phyloP scores from a whole-genome alignment of 2,888 invertebrate genomes.

The Diploptera punctata region DNA sequence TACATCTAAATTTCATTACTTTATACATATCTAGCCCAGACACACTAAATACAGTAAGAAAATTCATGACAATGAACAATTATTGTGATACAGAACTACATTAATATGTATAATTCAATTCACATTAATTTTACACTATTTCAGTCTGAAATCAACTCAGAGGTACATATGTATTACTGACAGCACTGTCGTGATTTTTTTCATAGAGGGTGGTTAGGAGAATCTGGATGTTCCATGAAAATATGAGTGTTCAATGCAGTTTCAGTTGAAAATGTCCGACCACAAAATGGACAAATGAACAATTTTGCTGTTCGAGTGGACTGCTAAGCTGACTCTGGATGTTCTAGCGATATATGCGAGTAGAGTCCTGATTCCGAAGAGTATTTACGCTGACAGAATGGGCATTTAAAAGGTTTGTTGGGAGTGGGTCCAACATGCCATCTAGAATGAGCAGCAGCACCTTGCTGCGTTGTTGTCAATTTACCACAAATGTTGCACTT shows the following conservation, averaged over 20 bases:
- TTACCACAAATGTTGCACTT: conserved; percentile 1
- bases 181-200: no score
- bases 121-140: no score
- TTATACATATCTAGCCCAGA: no score
- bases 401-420: background rate
- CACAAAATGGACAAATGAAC: background rate
- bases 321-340: background rate
- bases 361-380: background rate
- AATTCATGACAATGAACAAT: no score
- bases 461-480: background rate
- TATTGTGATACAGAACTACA: no score
- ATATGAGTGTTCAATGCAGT: background rate
- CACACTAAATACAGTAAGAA: no score
- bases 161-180: no score
- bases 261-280: background rate
- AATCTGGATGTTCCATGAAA: background rate
- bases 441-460: background rate
- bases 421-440: background rate
- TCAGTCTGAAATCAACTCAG: no score
- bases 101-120: no score
- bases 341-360: background rate
- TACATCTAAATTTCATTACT: no score
- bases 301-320: background rate
- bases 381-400: conserved; percentile 7
- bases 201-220: no score